Conservation (phyloP, 2,888 invertebrate species). For the Clivina fossor region DNA sequence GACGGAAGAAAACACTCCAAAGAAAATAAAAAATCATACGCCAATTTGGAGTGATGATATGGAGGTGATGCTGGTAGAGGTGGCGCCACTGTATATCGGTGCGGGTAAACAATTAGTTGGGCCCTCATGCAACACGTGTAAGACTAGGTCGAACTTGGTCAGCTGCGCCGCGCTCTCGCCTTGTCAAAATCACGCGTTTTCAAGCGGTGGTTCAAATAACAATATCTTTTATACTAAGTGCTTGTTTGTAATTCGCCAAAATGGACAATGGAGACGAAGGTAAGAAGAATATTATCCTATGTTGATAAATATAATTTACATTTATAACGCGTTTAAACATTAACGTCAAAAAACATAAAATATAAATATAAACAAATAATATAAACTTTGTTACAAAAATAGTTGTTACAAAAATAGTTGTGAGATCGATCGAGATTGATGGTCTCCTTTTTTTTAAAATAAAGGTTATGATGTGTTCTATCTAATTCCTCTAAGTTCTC, state of each 20-base stretch:
- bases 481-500: neutral
- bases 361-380: neutral
- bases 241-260: neutral
- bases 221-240: neutral
- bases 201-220: neutral
- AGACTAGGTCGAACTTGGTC: neutral
- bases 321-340: neutral
- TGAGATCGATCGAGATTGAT: neutral
- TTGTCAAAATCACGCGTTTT: neutral
- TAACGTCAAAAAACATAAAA: neutral
- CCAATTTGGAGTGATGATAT: slow-evolving; percentile 14
- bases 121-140: neutral
- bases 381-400: neutral
- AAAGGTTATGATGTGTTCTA: neutral
- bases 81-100: neutral
- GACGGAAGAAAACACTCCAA: slow-evolving; percentile 3
- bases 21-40: neutral
- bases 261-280: neutral
- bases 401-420: neutral
- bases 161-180: neutral
- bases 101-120: neutral
- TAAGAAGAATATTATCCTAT: neutral
- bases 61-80: neutral
- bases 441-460: neutral
- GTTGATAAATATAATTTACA: neutral